Evolutionary conservation across 2,797 vertebrate genomes (phyloP), one percentile per base, ranked within the genome.

Genomic region (Pygocentrus nattereri): DNA sequence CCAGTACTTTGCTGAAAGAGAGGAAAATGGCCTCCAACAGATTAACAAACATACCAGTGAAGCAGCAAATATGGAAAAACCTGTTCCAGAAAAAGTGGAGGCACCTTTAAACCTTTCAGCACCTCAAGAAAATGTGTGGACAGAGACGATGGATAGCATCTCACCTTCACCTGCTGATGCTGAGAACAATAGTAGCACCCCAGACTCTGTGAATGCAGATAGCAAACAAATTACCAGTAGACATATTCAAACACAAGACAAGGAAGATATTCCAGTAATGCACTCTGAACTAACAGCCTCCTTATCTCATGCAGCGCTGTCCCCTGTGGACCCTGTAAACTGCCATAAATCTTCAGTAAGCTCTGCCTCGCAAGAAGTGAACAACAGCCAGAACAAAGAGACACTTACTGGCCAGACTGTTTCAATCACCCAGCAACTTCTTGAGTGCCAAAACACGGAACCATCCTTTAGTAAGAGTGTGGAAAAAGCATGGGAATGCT

Each of bases 1-100:
- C 58, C 91, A 94, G 70, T 76, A 84, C 78, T 93, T 93, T 84
- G 47, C 88, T 54, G 85, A 88, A 50, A 88, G 71, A 84, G 85
- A 85, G 0, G 81, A 44, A 62, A 84, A 49, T 52, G 16, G 44
- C n/a, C 56, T 47, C 21, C 67, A 61, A 34, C 68, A 73, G 74
- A 72, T 47, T 34, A 76, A 74, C n/a, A 65, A 30, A 18, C 68
- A 64, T 50, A 67, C 67, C 3, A 41, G 38, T 52, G 27, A 76
- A 54, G 34, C 47, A 15, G 49, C 2, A 0, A 86, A 72, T 21
- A 74, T 86, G 0, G n/a, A 56, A 21, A 84, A 86, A 25, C 62
- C 74, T 47, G 76, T 87, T 6, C 49, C 78, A 34, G 61, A 81
- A 12, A 64, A 54, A 64, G 71, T 74, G 47, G 85, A 87, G 56